Base-by-base conservation (phyloP, 2,888 invertebrate species). In the Tetragonisca angustula region DNA sequence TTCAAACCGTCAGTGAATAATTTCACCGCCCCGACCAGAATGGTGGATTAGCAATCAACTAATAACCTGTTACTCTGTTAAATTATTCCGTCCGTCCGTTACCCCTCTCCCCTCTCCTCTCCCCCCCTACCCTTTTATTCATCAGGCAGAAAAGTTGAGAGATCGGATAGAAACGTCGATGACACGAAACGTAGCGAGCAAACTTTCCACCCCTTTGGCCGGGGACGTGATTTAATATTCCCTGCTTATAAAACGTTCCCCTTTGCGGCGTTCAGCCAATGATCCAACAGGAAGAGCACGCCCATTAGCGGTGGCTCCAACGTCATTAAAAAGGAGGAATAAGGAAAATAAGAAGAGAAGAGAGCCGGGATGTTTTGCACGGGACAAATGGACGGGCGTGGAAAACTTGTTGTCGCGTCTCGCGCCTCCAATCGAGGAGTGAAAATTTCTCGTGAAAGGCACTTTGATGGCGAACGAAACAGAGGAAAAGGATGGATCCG, bases 381-480 rank as follows among this genome's bases (percentile, higher is more conserved):
- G 70, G 32, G 73, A 85, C 75, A 88, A 87, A 87, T 83, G 83
- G 87, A 81, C 65, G 62, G 70, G 43, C 80, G 69, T 54, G 81
- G 72, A 73, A 27, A 81, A 87, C 76, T 76, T 81, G 75, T 86
- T 81, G 75, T 86, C 81, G 80, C 76, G 79, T 67, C 76, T 17
- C 62, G 79, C 80, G 84, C 54, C 32, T 32, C 32, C 79, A 87
- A 85, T 85, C 83, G 75, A 74, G 79, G 81, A 83, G 88, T 84
- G 88, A 85, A 87, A 81, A 87, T 84, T 84, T 86, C 79, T 75
- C 64, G 79, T 82, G 87, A 84, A 88, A 88, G 80, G 79, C 70
- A 75, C 88, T 88, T 87, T 85, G 88, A 87, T 72, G 81, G 75
- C 65, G 83, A 72, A 67, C 76, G 73, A 49, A 76, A 76, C 50